These are phyloP conservation scores for Caenorhabditis imperialis DNA, from an alignment of 2,888 invertebrate species.

Conservation along the genomic window DNA sequence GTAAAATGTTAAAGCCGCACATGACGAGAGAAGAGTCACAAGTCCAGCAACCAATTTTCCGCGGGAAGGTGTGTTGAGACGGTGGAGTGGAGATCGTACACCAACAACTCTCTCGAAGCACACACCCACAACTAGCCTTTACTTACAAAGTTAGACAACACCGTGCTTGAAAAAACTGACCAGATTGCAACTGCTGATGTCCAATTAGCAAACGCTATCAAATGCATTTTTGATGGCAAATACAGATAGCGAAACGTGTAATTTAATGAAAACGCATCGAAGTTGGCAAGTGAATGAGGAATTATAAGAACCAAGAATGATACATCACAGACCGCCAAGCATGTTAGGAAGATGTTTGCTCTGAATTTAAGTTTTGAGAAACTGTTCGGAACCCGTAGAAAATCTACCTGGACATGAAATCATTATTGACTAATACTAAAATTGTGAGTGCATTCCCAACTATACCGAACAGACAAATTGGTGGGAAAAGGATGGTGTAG, in stretches of 20 bases:
- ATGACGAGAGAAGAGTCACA: slow-evolving; percentile 46
- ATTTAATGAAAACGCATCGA: slow-evolving; percentile 66
- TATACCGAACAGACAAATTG: slow-evolving; percentile 67
- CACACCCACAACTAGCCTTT: slow-evolving; percentile 72
- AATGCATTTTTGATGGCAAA: slow-evolving; percentile 68
- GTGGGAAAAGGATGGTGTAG: slow-evolving; percentile 64
- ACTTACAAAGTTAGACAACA: no score
- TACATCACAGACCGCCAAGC: slow-evolving; percentile 74
- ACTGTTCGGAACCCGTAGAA: not conserved
- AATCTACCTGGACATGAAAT: slow-evolving; percentile 69
- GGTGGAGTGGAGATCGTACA: slow-evolving; percentile 70
- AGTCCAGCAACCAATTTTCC: slow-evolving; percentile 51
- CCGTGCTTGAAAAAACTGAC: no score
- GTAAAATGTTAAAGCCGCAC: slow-evolving; percentile 70
- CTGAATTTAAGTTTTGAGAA: slow-evolving; percentile 52
- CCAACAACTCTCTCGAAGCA: slow-evolving; percentile 74
- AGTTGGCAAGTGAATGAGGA: slow-evolving; percentile 75
- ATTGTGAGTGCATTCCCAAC: slow-evolving; percentile 71
- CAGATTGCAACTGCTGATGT: slow-evolving; percentile 75
- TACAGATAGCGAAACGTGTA: slow-evolving; percentile 71
- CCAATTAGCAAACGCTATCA: slow-evolving; percentile 74
- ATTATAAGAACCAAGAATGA: slow-evolving; percentile 73
- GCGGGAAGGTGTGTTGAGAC: slow-evolving; percentile 55
- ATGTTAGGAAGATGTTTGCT: slow-evolving; percentile 73
- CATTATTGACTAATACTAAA: slow-evolving; percentile 67